Evolutionary conservation across 2,113 vertebrate species (phyloP), one percentile per base, ranked within the genome.

Genomic region (Campylomormyrus numenius): DNA sequence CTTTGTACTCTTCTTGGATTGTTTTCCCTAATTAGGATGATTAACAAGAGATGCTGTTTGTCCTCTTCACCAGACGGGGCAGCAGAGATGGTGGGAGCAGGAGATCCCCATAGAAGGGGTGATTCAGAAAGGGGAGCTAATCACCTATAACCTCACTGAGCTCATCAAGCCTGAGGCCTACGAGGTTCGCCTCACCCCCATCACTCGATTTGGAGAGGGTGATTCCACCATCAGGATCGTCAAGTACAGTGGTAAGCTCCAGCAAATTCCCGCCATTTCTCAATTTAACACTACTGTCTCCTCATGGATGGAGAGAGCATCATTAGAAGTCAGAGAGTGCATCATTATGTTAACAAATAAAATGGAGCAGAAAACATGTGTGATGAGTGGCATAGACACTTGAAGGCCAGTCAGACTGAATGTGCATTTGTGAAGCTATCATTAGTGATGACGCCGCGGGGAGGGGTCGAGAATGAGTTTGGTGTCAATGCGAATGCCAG

Each of bases 81-180:
- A 98, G 27, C 97, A 98, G 93, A 97, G 98, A 52, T 99, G 98
- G 98, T 99, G 98, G 98, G 98, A 99, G 85, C 98, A 98, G 91
- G 98, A 99, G 90, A 99, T 99, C 93, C 95, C 98, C 0, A 97
- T 99, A 92, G 97, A 98, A 17, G 96, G 96, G 4, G 94, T 96
- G 4, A 98, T 99, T 92, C 97, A 97, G 93, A 98, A 97, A 91
- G 98, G 98, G 89, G 98, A 99, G 91, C 92, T 99, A 89, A 98
- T 99, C 94, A 99, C 97, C 15, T 98, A 99, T 94, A 99, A 99
- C 93, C 95, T 99, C 87, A 99, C 97, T 0, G 98, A 99, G 92
- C 96, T 99, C 84, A 97, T 98, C 94, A 98, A 98, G 90, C 98
- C 98, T 0, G 98, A 99, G 85, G 97, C 98, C 0, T 99, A 98